Evolutionary conservation across 2,113 vertebrate species (phyloP).

Genomic region (Chelonoidis abingdonii): DNA sequence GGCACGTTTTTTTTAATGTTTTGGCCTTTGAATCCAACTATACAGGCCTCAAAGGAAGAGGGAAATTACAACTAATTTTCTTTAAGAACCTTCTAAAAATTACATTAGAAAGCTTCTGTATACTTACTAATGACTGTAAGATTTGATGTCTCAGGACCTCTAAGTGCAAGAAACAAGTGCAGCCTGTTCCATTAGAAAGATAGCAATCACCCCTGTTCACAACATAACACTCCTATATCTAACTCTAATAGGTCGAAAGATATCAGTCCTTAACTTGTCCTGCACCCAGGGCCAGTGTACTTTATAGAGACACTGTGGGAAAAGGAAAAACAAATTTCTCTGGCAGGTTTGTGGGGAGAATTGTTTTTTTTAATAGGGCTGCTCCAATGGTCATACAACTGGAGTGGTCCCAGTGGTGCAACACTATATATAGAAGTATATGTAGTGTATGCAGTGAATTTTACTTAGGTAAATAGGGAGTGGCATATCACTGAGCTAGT

Average conservation of each 20-base stretch:
- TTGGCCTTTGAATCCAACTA: background rate
- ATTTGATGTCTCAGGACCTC: background rate
- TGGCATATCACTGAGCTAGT: background rate
- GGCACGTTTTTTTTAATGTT: background rate
- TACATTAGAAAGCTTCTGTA: background rate
- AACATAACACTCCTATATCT: background rate
- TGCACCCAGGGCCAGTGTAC: too few species aligned
- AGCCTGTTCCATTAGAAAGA: background rate
- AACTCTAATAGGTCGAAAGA: background rate
- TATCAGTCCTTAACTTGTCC: background rate
- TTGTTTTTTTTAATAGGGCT: constrained; percentile 26
- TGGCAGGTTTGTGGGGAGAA: background rate
- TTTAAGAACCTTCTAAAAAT: background rate
- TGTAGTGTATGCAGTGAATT: constrained; percentile 54
- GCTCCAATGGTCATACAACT: constrained; percentile 3
- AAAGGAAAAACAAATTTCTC: background rate
- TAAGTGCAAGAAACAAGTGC: background rate
- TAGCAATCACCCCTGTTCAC: background rate
- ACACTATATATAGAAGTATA: background rate
- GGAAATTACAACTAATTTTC: background rate
- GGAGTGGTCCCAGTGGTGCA: background rate
- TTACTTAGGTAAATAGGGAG: constrained; percentile 35
- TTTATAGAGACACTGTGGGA: background rate
- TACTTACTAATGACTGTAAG: background rate
- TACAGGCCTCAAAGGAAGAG: background rate